Evolutionary conservation across 2,888 invertebrate genomes (phyloP).

Genomic region (Nomada ferruginata): DNA sequence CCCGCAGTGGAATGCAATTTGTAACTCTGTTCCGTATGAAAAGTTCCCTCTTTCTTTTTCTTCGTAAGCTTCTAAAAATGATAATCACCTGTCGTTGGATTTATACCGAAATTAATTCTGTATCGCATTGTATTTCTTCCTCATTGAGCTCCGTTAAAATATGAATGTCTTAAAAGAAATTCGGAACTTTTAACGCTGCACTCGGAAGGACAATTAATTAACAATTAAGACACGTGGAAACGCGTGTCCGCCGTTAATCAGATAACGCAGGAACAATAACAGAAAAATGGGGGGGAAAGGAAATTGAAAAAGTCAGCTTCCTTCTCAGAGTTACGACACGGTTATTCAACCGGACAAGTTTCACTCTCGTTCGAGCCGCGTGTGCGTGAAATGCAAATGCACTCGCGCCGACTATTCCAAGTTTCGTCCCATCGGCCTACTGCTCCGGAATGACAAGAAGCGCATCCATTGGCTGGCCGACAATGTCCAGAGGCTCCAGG

Average conservation of each 20-base stretch:
- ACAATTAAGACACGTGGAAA: not conserved
- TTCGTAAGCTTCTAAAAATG: no score
- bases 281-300: not conserved
- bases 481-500: not conserved
- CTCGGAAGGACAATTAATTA: not conserved
- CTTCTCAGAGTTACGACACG: slow-evolving; percentile 62
- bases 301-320: slow-evolving; percentile 55
- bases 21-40: no score
- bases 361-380: slow-evolving; percentile 64
- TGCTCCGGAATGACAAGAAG: slow-evolving; percentile 66
- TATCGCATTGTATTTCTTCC: no score
- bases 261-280: not conserved
- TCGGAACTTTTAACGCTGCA: no score
- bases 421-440: slow-evolving; percentile 45
- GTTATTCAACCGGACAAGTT: slow-evolving; percentile 69
- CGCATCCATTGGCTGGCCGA: slow-evolving; percentile 28
- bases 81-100: no score
- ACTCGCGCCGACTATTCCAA: slow-evolving; percentile 48
- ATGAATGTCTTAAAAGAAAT: no score
- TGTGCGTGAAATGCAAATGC: slow-evolving; percentile 64
- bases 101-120: no score
- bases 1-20: no score
- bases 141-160: no score
- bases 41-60: no score
- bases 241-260: not conserved